Conservation (phyloP, 1,140 invertebrate genomes). For the Teleogryllus occipitalis region DNA sequence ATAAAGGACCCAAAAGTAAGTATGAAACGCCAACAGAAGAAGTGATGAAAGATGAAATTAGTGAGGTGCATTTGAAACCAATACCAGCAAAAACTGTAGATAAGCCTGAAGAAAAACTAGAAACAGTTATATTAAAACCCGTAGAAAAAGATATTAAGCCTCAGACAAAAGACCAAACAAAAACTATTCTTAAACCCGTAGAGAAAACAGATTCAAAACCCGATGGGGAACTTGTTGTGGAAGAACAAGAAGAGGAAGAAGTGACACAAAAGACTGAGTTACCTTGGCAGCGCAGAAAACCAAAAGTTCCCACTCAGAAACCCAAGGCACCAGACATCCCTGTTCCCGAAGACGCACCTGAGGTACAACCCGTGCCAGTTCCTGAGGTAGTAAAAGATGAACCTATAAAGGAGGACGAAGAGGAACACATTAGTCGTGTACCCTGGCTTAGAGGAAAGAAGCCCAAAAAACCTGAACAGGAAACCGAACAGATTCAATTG, state of each 20-base stretch:
- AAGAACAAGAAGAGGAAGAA: slow-evolving; percentile 31
- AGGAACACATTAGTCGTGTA: background rate
- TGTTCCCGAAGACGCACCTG: background rate
- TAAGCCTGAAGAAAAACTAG: slow-evolving; percentile 29
- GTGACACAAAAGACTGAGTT: slow-evolving; percentile 22
- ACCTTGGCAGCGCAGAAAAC: slow-evolving; percentile 21
- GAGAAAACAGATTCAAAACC: slow-evolving; percentile 30
- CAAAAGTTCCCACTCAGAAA: slow-evolving; percentile 9
- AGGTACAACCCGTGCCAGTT: background rate
- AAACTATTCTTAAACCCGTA: slow-evolving; percentile 25
- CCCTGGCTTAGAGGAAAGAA: slow-evolving; percentile 23
- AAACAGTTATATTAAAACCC: background rate
- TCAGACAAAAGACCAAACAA: slow-evolving; percentile 20
- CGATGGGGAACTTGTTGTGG: slow-evolving; percentile 24
- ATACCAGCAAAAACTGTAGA: background rate
- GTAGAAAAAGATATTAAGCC: background rate
- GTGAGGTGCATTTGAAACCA: slow-evolving; percentile 4
- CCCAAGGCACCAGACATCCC: background rate
- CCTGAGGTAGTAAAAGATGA: background rate
- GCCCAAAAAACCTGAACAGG: slow-evolving; percentile 23
- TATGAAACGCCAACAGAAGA: background rate
- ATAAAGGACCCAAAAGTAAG: slow-evolving; percentile 11
- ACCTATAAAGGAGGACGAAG: background rate
- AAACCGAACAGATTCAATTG: slow-evolving; percentile 19
- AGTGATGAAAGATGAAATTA: background rate